Evolutionary conservation across 2,888 invertebrate species (phyloP).

Genomic region (Leptinotarsa tumamoca): DNA sequence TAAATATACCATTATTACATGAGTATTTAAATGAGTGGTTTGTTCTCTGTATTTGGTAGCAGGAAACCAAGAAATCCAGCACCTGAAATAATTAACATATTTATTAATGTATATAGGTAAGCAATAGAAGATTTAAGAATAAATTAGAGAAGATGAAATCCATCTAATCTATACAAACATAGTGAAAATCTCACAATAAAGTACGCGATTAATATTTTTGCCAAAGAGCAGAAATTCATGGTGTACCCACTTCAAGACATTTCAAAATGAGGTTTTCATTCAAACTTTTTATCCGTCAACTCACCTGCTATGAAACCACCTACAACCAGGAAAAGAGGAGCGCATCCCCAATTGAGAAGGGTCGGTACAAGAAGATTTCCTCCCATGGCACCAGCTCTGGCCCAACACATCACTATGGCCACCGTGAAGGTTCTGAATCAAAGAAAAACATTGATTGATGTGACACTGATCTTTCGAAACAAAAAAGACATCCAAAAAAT

Average conservation of each 20-base stretch:
- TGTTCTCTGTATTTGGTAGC: slow-evolving; percentile 8
- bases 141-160: too few species aligned
- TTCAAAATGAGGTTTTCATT: too few species aligned
- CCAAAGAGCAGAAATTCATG: too few species aligned
- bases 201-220: too few species aligned
- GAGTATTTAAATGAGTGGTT: not conserved
- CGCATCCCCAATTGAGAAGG: slow-evolving; percentile 76
- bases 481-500: too few species aligned
- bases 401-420: slow-evolving; percentile 76
- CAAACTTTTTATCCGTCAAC: too few species aligned
- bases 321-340: slow-evolving; percentile 78
- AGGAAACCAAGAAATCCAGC: not conserved
- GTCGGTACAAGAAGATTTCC: slow-evolving; percentile 80
- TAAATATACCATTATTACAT: not conserved
- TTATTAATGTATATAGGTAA: too few species aligned
- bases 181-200: too few species aligned
- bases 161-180: too few species aligned
- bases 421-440: slow-evolving; percentile 76
- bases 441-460: not conserved
- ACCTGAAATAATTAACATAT: not conserved
- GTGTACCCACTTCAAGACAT: too few species aligned
- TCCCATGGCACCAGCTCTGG: slow-evolving; percentile 76
- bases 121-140: too few species aligned
- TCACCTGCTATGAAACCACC: slow-evolving; percentile 54
- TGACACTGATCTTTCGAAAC: too few species aligned